Percentiles rank a stretch among this genome's conserved stretches.
Evolutionary conservation across 2,113 vertebrate species (phyloP).

Genomic region (Peromyscus polionotus): DNA sequence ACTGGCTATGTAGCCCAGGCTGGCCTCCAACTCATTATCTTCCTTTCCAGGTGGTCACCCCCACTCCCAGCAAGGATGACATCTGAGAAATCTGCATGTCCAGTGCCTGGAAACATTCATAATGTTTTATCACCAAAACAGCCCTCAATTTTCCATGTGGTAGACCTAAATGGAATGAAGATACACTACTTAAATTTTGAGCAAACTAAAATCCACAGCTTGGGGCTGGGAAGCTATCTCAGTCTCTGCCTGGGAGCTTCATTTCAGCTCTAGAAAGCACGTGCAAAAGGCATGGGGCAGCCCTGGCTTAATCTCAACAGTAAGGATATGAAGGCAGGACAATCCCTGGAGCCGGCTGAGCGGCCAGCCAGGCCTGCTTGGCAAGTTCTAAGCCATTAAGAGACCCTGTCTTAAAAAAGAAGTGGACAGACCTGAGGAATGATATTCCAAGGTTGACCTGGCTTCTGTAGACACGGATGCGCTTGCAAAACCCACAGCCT

Average conservation of each 20-base stretch:
- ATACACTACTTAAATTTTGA: too few species aligned
- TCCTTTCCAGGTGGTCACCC: background rate
- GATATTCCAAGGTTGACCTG: background rate
- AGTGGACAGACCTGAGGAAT: background rate
- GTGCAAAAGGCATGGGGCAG: background rate
- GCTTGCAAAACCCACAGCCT: background rate
- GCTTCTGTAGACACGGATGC: background rate
- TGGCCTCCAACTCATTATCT: background rate
- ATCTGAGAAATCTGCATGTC: constrained; percentile 26
- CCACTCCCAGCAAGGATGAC: background rate
- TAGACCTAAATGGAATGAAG: background rate
- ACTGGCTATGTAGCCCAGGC: background rate
- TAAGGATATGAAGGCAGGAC: background rate
- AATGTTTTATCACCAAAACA: background rate
- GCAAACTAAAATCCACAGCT: too few species aligned
- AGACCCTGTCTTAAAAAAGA: too few species aligned
- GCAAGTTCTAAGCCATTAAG: background rate
- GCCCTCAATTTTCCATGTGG: background rate
- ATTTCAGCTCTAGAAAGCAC: background rate
- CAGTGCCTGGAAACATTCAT: background rate
- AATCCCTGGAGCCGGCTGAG: background rate
- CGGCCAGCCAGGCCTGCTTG: background rate
- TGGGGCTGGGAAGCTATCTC: background rate
- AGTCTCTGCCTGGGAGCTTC: background rate
- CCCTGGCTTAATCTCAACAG: background rate